Percentiles rank a stretch among this genome's conserved stretches.
Evolutionary conservation across 2,888 invertebrate genomes (phyloP).

Genomic region (Neoascia interrupta): DNA sequence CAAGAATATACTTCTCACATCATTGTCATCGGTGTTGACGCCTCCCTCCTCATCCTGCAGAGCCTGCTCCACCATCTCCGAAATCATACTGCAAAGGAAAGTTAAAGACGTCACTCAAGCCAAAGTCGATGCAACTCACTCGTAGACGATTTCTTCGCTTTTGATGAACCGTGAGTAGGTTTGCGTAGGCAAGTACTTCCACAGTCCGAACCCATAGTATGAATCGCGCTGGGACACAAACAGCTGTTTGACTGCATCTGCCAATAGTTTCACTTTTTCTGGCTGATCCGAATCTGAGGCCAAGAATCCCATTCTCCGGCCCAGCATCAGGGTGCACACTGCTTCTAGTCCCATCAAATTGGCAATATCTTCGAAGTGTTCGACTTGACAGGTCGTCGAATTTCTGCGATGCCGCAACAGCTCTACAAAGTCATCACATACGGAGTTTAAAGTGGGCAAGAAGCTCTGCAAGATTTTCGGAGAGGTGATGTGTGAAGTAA

Average conservation of each 20-base stretch:
- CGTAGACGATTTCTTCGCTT: conserved; percentile 90
- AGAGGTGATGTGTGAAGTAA: conserved; percentile 88
- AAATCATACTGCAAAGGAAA: conserved; percentile 83
- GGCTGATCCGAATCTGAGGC: conserved; percentile 80
- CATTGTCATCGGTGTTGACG: conserved; percentile 80
- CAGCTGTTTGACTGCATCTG: conserved; percentile 87
- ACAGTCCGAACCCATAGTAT: conserved; percentile 88
- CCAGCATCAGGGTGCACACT: conserved; percentile 89
- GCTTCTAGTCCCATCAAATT: conserved; percentile 91
- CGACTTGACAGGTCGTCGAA: conserved; percentile 81
- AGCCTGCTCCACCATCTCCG: conserved; percentile 88
- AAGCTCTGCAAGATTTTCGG: conserved; percentile 87
- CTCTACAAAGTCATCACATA: conserved; percentile 88
- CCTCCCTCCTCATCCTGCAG: conserved; percentile 82
- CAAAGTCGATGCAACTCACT: conserved; percentile 81
- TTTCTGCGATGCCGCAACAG: conserved; percentile 83
- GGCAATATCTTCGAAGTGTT: conserved; percentile 86
- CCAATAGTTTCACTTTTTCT: conserved; percentile 83
- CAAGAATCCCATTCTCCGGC: conserved; percentile 88
- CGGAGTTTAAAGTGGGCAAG: conserved; percentile 86
- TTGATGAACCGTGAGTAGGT: conserved; percentile 86
- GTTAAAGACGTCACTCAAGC: background rate
- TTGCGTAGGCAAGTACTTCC: conserved; percentile 88
- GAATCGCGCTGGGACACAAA: conserved; percentile 90
- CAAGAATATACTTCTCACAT: conserved; percentile 87